Conservation (phyloP, 2,113 vertebrate genomes). For the Aleadryas rufinucha region DNA sequence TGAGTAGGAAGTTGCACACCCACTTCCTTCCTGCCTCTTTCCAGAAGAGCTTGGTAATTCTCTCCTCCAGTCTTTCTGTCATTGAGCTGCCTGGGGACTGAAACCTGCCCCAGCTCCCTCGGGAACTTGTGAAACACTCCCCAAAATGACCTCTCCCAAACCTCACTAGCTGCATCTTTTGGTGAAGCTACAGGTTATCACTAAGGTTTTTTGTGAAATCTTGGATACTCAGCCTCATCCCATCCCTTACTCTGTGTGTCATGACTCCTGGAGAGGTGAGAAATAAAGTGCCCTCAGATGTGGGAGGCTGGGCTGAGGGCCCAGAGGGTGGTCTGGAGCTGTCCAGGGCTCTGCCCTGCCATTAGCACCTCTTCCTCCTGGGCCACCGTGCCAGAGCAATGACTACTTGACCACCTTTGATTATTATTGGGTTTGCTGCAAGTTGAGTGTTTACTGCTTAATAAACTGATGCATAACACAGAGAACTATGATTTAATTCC, state of each 20-base stretch:
- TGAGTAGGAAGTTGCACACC: conserved; percentile 37
- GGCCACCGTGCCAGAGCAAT: background rate
- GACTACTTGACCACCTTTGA: background rate
- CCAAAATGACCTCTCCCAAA: background rate
- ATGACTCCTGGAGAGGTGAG: background rate
- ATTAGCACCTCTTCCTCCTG: background rate
- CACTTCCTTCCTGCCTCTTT: conserved; percentile 30
- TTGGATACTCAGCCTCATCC: background rate
- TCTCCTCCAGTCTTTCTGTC: background rate
- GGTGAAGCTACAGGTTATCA: background rate
- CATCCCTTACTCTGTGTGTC: background rate
- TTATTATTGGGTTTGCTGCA: background rate
- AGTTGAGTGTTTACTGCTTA: background rate
- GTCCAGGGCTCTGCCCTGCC: background rate
- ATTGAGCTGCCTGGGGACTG: background rate
- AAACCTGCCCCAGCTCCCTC: background rate
- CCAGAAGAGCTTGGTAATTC: background rate
- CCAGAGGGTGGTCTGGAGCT: background rate
- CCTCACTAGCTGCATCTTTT: background rate
- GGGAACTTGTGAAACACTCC: background rate
- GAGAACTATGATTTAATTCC: background rate
- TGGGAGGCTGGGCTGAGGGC: background rate
- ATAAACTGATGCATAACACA: background rate
- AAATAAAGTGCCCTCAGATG: background rate
- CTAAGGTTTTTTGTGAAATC: background rate